Conservation (phyloP, 2,113 vertebrate genomes). For the Platysteira castanea region DNA sequence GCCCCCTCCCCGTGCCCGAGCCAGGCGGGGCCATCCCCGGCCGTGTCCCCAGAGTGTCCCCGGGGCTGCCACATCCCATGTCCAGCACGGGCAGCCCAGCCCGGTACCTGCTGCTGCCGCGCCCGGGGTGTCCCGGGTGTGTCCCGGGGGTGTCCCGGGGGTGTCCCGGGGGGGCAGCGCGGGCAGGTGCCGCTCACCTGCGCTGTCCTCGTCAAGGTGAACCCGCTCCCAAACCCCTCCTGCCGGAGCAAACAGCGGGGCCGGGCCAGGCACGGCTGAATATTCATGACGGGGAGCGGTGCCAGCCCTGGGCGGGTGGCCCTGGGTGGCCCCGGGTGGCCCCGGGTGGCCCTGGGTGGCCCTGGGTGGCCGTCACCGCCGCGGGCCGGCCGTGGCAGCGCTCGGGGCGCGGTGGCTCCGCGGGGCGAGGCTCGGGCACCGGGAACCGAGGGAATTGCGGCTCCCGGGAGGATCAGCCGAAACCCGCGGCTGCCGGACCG, state of each 20-base stretch:
- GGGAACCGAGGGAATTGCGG: not conserved
- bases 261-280: constrained; percentile 53
- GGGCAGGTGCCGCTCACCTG: not conserved
- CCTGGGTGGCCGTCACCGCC: not conserved
- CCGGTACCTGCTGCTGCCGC: constrained; percentile 53
- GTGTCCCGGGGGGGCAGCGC: too few species aligned
- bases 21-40: accelerated
- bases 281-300: constrained; percentile 65
- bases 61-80: not conserved
- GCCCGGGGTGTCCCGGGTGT: not conserved
- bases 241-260: constrained; percentile 69
- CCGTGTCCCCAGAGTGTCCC: not conserved
- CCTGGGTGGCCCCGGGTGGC: not conserved
- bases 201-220: constrained; percentile 69
- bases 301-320: not conserved
- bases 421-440: too few species aligned
- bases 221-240: constrained; percentile 69
- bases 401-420: not conserved
- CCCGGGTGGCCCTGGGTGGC: not conserved
- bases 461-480: not conserved
- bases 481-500: not conserved
- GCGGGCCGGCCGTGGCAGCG: not conserved
- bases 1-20: not conserved
- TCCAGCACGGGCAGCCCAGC: not conserved
- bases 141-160: not conserved